phyloP scores from a whole-genome alignment of 2,888 invertebrate genomes.

The Epinotia nisella region DNA sequence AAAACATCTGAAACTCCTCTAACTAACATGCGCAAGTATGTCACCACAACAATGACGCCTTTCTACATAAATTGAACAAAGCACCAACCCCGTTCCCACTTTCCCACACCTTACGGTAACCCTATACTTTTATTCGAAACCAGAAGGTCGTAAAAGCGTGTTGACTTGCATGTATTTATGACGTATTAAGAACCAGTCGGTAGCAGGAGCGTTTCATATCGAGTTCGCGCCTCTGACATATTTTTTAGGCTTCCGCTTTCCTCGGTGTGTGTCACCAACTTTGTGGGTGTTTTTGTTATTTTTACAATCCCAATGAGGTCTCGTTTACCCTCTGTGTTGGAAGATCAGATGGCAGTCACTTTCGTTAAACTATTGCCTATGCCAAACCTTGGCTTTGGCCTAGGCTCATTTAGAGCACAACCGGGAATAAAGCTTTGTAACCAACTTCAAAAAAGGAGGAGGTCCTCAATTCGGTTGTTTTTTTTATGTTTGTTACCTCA shows the following conservation, averaged over 20 bases:
- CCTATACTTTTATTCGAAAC: slow-evolving; percentile 43
- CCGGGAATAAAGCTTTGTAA: no score
- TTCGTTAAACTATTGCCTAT: no score
- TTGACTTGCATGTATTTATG: not conserved
- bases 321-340: no score
- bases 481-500: no score
- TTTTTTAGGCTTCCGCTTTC: slow-evolving; percentile 53
- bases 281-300: not conserved
- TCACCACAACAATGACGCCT: slow-evolving; percentile 42
- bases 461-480: no score
- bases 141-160: slow-evolving; percentile 23
- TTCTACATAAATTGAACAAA: slow-evolving; percentile 43
- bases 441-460: no score
- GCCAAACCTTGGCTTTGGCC: no score
- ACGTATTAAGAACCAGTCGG: slow-evolving; percentile 43
- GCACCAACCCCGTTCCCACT: slow-evolving; percentile 43
- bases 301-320: no score
- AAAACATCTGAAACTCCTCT: slow-evolving; percentile 27
- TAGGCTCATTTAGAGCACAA: no score
- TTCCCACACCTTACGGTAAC: slow-evolving; percentile 42
- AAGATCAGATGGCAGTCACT: no score
- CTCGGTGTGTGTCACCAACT: slow-evolving; percentile 42
- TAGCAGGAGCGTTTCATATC: slow-evolving; percentile 54
- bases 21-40: slow-evolving; percentile 43
- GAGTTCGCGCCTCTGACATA: slow-evolving; percentile 54